Evolutionary conservation across 2,113 vertebrate genomes (phyloP).

Genomic region (Andinoacara biseriatus): DNA sequence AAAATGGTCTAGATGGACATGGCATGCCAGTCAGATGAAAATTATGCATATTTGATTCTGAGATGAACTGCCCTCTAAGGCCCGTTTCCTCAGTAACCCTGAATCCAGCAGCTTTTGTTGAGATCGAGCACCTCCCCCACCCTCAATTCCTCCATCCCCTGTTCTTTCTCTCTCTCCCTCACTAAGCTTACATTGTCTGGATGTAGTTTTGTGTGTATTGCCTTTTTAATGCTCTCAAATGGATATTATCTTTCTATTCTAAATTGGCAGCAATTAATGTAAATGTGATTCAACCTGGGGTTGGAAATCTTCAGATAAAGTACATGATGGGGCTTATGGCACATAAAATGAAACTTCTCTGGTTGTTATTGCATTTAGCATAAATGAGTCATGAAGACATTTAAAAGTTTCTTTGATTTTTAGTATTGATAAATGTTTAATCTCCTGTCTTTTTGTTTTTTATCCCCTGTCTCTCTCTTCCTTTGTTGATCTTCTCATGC

Average conservation of each 20-base stretch:
- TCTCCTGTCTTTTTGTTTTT: neutral
- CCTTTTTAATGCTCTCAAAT: slow-evolving; percentile 41
- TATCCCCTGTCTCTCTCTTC: slow-evolving; percentile 6
- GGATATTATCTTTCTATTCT: slow-evolving; percentile 24
- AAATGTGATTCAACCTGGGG: slow-evolving; percentile 11
- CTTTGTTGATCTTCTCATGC: neutral
- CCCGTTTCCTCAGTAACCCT: neutral
- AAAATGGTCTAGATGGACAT: neutral
- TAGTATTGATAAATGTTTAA: slow-evolving; percentile 15
- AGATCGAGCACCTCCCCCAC: neutral
- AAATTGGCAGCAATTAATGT: slow-evolving; percentile 25
- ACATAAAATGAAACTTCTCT: slow-evolving; percentile 7
- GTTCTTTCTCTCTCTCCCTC: neutral
- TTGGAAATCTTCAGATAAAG: neutral
- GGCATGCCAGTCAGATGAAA: neutral
- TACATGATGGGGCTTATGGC: neutral
- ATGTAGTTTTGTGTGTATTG: slow-evolving; percentile 3
- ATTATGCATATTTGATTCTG: neutral
- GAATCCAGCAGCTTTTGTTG: neutral
- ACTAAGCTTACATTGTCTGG: neutral
- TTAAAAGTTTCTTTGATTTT: slow-evolving; percentile 19
- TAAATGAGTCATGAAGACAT: slow-evolving; percentile 1
- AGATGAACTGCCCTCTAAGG: neutral
- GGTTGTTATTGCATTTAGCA: neutral
- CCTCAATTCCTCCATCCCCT: neutral